Conservation (phyloP, 2,888 invertebrate genomes). For the Leptogaster cylindrica region DNA sequence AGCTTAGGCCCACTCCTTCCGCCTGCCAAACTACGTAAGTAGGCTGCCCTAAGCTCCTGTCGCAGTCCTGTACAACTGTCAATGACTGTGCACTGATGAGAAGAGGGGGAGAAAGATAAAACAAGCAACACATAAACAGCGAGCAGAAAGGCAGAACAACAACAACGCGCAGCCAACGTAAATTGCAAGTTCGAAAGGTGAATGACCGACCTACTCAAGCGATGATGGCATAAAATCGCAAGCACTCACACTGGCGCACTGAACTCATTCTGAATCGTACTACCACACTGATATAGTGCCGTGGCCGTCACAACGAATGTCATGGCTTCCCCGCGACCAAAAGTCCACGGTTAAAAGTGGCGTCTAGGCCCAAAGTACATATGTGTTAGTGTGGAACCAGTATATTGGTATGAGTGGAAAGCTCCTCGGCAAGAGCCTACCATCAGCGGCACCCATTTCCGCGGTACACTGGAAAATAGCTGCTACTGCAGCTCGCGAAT, state of each 20-base stretch:
- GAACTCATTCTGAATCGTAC: constrained; percentile 18
- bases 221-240: constrained; percentile 50
- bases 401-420: background rate
- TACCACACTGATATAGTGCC: background rate
- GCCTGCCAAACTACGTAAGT: background rate
- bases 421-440: background rate
- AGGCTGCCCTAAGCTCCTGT: constrained; percentile 14
- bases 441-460: background rate
- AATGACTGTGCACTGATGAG: too few relatives aligned
- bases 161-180: constrained; percentile 45
- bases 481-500: background rate
- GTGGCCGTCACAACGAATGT: constrained; percentile 38
- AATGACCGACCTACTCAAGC: constrained; percentile 64
- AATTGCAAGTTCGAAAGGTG: constrained; percentile 59
- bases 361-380: background rate
- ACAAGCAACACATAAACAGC: constrained; percentile 14
- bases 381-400: background rate
- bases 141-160: constrained; percentile 47
- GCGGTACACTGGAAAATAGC: constrained; percentile 20
- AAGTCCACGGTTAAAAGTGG: constrained; percentile 22
- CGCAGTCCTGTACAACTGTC: constrained; percentile 20
- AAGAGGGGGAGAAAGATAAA: constrained; percentile 40
- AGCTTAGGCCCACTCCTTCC: background rate
- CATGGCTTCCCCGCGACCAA: constrained; percentile 18
- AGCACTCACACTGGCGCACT: constrained; percentile 14